Percentiles rank a stretch among this genome's conserved stretches.
phyloP scores from a whole-genome alignment of 1,140 invertebrate genomes.

The Trachymyrmex cornetzi region DNA sequence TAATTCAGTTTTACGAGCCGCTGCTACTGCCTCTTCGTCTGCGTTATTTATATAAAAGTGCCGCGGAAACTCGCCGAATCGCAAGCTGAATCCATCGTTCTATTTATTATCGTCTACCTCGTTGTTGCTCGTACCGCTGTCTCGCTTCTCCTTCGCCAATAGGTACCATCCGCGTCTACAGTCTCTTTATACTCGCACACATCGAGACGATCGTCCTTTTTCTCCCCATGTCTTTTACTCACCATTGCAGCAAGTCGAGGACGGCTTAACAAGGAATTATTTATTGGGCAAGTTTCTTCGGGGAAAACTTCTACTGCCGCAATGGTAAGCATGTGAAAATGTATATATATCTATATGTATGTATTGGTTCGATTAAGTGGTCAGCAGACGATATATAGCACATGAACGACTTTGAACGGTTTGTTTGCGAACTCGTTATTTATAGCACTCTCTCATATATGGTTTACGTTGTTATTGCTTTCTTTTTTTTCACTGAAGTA shows the following conservation, averaged over 20 bases:
- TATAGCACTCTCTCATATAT: background rate
- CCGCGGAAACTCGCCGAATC: constrained; percentile 50
- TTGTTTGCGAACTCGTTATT: constrained; percentile 42
- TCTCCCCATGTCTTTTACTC: constrained; percentile 30
- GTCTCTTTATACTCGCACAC: constrained; percentile 40
- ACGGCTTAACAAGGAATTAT: constrained; percentile 76
- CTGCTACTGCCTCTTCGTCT: constrained; percentile 42
- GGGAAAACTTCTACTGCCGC: constrained; percentile 68
- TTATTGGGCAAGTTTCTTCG: constrained; percentile 77
- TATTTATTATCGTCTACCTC: constrained; percentile 67
- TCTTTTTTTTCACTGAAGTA: background rate
- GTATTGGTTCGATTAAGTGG: constrained; percentile 47
- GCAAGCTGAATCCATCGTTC: constrained; percentile 67
- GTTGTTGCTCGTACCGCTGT: constrained; percentile 44
- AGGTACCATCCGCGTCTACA: background rate
- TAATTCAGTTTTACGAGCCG: constrained; percentile 79
- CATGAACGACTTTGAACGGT: constrained; percentile 5
- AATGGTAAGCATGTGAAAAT: constrained; percentile 32
- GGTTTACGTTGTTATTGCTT: background rate
- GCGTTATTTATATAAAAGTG: constrained; percentile 74
- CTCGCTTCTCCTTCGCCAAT: constrained; percentile 19
- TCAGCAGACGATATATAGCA: constrained; percentile 31
- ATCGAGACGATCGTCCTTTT: constrained; percentile 49
- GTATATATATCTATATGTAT: background rate
- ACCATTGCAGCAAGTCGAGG: constrained; percentile 57